Conservation (phyloP, 2,797 vertebrate genomes). For the Hypotaenidia okinawae region DNA sequence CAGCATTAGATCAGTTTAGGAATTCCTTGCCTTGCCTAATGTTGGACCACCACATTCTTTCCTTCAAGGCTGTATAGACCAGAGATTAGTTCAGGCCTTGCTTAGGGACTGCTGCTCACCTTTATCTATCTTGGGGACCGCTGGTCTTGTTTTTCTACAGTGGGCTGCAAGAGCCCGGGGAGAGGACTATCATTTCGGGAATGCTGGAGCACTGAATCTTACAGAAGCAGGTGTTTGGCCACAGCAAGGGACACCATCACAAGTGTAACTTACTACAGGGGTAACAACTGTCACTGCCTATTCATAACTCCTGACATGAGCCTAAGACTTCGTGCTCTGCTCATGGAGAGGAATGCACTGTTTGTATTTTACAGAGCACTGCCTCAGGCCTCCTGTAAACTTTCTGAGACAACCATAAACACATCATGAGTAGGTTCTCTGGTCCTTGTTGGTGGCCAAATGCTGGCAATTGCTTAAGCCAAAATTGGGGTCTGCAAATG, state of each 20-base stretch:
- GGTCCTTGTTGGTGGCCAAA: neutral
- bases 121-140: no score
- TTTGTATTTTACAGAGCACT: neutral
- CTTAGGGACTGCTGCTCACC: no score
- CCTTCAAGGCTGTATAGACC: neutral
- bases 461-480: neutral
- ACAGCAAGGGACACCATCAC: neutral
- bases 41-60: neutral
- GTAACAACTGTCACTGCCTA: neutral
- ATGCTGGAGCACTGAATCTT: neutral
- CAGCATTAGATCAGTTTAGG: neutral
- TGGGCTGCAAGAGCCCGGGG: neutral
- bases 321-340: neutral
- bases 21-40: neutral
- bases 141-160: neutral
- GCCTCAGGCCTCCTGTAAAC: neutral
- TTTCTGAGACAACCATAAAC: neutral
- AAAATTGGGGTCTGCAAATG: neutral
- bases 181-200: neutral
- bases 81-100: neutral
- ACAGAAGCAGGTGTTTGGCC: neutral
- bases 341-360: neutral
- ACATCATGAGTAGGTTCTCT: neutral
- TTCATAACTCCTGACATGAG: neutral
- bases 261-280: neutral